These are phyloP conservation scores for Lates japonicus DNA, from an alignment of 2,797 vertebrate species.

Conservation along the genomic window DNA sequence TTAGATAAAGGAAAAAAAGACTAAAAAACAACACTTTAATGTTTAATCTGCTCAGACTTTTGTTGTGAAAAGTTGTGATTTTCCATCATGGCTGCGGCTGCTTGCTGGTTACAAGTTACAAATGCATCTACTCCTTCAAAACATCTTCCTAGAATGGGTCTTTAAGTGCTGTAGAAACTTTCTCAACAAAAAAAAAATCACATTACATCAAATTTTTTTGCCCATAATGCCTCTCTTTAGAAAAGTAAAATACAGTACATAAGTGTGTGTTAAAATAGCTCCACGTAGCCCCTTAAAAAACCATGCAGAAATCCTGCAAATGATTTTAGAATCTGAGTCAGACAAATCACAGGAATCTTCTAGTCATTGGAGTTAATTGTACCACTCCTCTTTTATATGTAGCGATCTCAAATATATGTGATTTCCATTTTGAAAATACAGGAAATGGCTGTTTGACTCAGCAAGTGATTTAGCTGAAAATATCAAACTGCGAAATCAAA, in stretches of 20 bases:
- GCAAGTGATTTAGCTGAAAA: background rate
- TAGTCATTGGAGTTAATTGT: conserved; percentile 1
- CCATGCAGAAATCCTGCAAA: no score
- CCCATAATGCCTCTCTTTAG: no score
- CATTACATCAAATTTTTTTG: no score
- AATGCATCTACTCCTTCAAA: background rate
- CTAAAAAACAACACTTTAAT: no score
- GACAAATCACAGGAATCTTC: background rate
- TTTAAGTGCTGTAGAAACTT: background rate
- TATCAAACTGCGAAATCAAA: background rate
- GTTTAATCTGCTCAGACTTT: no score
- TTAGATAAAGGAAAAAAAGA: background rate
- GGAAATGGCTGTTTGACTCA: background rate
- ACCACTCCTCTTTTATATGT: background rate
- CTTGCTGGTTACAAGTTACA: background rate
- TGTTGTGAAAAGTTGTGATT: background rate
- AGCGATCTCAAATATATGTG: no score
- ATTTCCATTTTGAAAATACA: background rate
- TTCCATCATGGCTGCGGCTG: background rate
- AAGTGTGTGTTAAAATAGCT: background rate
- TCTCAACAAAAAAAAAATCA: no score
- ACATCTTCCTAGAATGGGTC: background rate
- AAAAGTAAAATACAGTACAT: background rate
- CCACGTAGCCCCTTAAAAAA: background rate
- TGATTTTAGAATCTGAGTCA: background rate